Conservation (phyloP, 1,140 invertebrate genomes). For the Drosophila repletoides region DNA sequence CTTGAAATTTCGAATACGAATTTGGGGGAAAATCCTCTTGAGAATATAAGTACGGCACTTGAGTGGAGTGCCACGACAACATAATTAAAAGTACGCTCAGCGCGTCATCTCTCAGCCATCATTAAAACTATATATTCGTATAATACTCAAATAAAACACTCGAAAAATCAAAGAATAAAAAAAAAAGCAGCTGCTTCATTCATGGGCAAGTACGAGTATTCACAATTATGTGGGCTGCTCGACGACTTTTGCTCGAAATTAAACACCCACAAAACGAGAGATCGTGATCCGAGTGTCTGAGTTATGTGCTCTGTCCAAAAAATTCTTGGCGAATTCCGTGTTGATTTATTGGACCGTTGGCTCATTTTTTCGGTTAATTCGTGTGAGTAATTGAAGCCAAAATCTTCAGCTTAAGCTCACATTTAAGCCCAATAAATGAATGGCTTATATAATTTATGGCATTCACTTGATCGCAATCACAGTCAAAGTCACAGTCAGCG, state of each 20-base stretch:
- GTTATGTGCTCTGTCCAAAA: constrained; percentile 40
- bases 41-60: constrained; percentile 12
- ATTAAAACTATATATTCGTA: constrained; percentile 1
- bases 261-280: constrained; percentile 23
- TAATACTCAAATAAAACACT: constrained; percentile 16
- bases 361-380: constrained; percentile 41
- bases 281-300: constrained; percentile 12
- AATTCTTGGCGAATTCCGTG: constrained; percentile 48
- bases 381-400: constrained; percentile 67
- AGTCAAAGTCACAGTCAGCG: constrained; percentile 37
- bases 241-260: constrained; percentile 24
- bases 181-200: constrained; percentile 53
- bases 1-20: constrained; percentile 22
- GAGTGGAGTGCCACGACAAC: constrained; percentile 52
- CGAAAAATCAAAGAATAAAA: too few species aligned
- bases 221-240: constrained; percentile 9
- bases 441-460: constrained; percentile 62
- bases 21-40: constrained; percentile 46
- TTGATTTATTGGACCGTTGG: constrained; percentile 63
- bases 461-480: constrained; percentile 30
- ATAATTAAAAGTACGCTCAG: constrained; percentile 48
- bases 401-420: constrained; percentile 14
- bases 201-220: constrained; percentile 20
- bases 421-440: constrained; percentile 38
- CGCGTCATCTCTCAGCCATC: constrained; percentile 49